These are phyloP conservation scores for Galbula dea DNA, from an alignment of 2,113 vertebrate species.

Conservation along the genomic window DNA sequence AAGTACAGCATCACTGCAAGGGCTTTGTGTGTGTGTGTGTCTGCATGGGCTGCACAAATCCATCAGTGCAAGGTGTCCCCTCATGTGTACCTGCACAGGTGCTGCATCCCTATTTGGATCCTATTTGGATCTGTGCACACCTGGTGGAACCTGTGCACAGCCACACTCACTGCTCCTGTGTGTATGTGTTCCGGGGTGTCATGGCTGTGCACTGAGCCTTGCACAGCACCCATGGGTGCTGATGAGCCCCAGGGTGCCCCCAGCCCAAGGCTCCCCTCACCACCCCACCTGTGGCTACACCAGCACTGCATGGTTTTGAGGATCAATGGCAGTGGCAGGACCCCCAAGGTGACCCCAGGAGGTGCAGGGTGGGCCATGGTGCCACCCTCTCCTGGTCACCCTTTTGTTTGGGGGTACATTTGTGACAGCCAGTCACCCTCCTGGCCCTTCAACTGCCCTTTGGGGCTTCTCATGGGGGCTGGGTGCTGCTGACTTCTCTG, in stretches of 20 bases:
- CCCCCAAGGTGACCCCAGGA: not conserved
- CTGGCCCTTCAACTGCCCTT: rapidly evolving
- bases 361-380: not conserved
- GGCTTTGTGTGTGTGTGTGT: too few relatives aligned
- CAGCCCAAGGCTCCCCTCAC: not conserved
- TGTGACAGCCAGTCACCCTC: rapidly evolving
- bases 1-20: not conserved
- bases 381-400: rapidly evolving
- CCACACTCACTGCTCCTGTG: not conserved
- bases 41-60: not conserved
- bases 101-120: not conserved
- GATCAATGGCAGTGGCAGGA: not conserved
- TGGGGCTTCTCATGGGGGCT: rapidly evolving
- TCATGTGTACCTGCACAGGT: not conserved
- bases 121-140: not conserved
- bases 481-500: rapidly evolving
- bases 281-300: rapidly evolving
- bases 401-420: rapidly evolving
- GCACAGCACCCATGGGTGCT: rapidly evolving
- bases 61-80: not conserved
- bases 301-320: not conserved
- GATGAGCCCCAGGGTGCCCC: not conserved
- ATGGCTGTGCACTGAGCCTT: not conserved
- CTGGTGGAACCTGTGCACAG: not conserved
- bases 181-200: rapidly evolving